phyloP scores from a whole-genome alignment of 2,113 vertebrate genomes.

The Lagopus muta region DNA sequence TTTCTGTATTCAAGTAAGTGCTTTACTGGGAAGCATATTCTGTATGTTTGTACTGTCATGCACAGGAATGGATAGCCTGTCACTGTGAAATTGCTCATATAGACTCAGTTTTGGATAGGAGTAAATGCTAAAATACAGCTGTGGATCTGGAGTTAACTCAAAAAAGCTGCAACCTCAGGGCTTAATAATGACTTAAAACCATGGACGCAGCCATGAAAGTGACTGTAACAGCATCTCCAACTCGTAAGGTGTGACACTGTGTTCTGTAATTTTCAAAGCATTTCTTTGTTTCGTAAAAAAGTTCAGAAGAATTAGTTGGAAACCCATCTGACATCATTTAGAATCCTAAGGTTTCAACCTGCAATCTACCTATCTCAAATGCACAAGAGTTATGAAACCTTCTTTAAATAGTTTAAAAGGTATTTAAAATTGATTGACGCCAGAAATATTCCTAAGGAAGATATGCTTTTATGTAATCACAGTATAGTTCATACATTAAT shows the following conservation, averaged over 20 bases:
- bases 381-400: slow-evolving; percentile 16
- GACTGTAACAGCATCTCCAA: not conserved
- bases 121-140: not conserved
- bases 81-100: not conserved
- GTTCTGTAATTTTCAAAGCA: not conserved
- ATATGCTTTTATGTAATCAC: slow-evolving; percentile 13
- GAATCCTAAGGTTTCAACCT: not conserved
- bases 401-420: slow-evolving; percentile 20
- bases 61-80: not conserved
- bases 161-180: not conserved
- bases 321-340: not conserved
- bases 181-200: not conserved
- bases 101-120: not conserved
- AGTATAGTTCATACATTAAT: slow-evolving; percentile 13
- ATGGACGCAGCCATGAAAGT: not conserved
- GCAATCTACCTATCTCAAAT: not conserved
- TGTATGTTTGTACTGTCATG: not conserved
- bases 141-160: not conserved
- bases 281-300: not conserved
- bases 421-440: slow-evolving; percentile 44
- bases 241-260: not conserved
- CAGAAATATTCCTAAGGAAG: slow-evolving; percentile 28
- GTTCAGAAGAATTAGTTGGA: not conserved
- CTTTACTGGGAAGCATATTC: not conserved
- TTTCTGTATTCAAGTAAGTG: not conserved